These are phyloP conservation scores for Xiphias gladius DNA, from an alignment of 2,113 vertebrate species.

Conservation along the genomic window DNA sequence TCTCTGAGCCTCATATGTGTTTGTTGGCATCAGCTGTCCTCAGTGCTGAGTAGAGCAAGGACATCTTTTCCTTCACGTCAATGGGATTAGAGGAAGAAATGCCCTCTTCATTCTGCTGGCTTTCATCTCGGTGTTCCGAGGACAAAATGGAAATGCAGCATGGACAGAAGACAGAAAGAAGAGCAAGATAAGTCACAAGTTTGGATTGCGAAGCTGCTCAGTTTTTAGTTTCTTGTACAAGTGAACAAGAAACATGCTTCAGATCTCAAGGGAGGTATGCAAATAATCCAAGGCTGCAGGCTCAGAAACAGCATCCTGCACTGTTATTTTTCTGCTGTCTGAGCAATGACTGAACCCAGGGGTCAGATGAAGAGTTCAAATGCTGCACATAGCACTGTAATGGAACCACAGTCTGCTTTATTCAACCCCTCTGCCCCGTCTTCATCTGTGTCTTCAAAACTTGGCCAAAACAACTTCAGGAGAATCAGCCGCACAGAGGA, in stretches of 20 bases:
- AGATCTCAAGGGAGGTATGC: constrained; percentile 15
- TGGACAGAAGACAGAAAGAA: constrained; percentile 30
- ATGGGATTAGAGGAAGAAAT: constrained; percentile 70
- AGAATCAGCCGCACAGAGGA: constrained; percentile 88
- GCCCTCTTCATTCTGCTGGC: constrained; percentile 45
- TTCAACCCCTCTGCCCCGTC: constrained; percentile 9
- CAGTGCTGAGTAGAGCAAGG: constrained; percentile 69
- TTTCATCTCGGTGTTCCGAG: constrained; percentile 44
- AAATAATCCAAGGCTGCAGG: constrained; percentile 33
- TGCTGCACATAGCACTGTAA: constrained; percentile 26
- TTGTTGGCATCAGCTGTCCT: constrained; percentile 79
- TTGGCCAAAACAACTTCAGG: constrained; percentile 86
- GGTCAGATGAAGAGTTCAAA: constrained; percentile 49
- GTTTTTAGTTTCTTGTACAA: constrained; percentile 32
- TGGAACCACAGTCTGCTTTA: constrained; percentile 49
- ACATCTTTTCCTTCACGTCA: constrained; percentile 69
- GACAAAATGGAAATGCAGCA: constrained; percentile 34
- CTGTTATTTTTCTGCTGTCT: constrained; percentile 25
- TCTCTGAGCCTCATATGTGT: constrained; percentile 76
- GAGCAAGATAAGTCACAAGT: constrained; percentile 53
- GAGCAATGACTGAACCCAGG: constrained; percentile 27
- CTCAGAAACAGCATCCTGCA: constrained; percentile 6
- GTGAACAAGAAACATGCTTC: constrained; percentile 24
- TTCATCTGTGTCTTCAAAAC: constrained; percentile 41
- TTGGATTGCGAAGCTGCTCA: constrained; percentile 44